Conservation (phyloP, 2,797 vertebrate species). For the Falco novaeseelandiae region DNA sequence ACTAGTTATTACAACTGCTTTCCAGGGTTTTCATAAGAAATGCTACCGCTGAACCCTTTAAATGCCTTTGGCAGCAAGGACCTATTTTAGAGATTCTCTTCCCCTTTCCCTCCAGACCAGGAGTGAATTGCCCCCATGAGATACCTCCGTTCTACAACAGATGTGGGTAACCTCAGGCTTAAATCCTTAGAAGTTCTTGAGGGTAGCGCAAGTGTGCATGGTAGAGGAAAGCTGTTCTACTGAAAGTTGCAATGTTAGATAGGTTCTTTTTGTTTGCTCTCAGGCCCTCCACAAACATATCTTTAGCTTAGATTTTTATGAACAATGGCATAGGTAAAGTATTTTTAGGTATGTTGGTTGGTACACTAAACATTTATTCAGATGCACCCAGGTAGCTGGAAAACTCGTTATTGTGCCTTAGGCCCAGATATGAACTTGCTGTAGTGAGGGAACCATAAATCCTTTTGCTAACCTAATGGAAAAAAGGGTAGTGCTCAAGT, state of each 20-base stretch:
- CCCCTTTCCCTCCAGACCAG: neutral
- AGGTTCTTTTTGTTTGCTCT: neutral
- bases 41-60: neutral
- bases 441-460: neutral
- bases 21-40: constrained; percentile 22
- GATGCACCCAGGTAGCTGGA: neutral
- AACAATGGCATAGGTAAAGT: neutral
- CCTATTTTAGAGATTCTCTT: neutral
- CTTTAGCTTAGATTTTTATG: neutral
- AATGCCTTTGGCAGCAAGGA: neutral
- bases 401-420: neutral
- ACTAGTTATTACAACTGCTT: constrained; percentile 10
- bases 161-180: neutral
- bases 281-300: neutral
- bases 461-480: neutral
- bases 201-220: neutral
- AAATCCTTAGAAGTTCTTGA: neutral
- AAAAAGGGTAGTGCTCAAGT: neutral
- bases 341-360: neutral
- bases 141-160: neutral
- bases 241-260: neutral
- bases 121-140: neutral
- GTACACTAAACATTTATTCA: neutral
- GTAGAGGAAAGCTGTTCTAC: neutral
- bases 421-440: neutral